Conservation (phyloP, 2,888 invertebrate species). For the Adela reaumurella region DNA sequence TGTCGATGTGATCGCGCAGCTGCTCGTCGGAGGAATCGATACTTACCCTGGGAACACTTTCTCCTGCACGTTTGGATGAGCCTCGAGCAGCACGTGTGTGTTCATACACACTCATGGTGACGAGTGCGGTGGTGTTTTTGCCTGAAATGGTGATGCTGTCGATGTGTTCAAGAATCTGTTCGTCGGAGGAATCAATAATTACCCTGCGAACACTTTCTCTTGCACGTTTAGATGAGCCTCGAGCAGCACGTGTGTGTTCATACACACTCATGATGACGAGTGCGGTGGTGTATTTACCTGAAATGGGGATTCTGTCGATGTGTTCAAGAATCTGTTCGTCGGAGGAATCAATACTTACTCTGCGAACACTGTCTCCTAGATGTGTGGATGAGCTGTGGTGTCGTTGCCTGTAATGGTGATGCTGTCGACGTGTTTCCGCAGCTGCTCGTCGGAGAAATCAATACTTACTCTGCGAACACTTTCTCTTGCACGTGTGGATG, state of each 20-base stretch:
- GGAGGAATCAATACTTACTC: conserved; percentile 22
- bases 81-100: conserved; percentile 29
- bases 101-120: conserved; percentile 38
- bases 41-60: conserved; percentile 27
- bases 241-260: conserved; percentile 31
- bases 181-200: too few relatives aligned
- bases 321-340: conserved; percentile 36
- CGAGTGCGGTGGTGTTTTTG: conserved; percentile 44
- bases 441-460: conserved; percentile 30
- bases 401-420: conserved; percentile 57
- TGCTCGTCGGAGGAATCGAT: not conserved
- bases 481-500: conserved; percentile 24
- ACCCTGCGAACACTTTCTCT: too few relatives aligned
- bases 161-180: conserved; percentile 23
- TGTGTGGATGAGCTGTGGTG: conserved; percentile 27
- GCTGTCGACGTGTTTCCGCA: conserved; percentile 30
- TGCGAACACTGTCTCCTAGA: conserved; percentile 22
- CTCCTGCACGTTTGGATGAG: conserved; percentile 22
- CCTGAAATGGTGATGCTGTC: conserved; percentile 59
- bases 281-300: conserved; percentile 21
- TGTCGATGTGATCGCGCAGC: conserved; percentile 58
- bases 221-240: conserved; percentile 26
- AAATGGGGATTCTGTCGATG: too few relatives aligned
- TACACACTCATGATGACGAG: conserved; percentile 36
- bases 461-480: too few relatives aligned